A percentile compares a stretch with the other conserved stretches of the same genome.
Evolutionary conservation across 2,113 vertebrate species (phyloP).

Genomic region (Canis aureus): DNA sequence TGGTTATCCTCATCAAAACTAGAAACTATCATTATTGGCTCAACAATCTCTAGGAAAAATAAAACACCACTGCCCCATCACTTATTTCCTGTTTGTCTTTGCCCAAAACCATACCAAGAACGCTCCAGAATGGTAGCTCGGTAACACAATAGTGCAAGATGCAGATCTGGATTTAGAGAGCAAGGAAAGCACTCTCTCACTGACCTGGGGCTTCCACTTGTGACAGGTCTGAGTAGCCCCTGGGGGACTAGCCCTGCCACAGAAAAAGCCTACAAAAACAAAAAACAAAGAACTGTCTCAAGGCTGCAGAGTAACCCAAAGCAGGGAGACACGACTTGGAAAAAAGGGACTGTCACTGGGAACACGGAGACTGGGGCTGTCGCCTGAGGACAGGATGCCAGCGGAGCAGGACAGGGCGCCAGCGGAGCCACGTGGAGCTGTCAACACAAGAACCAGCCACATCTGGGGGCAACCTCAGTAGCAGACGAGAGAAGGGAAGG

Average conservation of each 20-base stretch:
- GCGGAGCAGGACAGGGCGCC: neutral
- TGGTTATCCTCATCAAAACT: neutral
- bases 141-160: neutral
- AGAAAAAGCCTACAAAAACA: neutral
- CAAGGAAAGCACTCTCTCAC: neutral
- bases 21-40: neutral
- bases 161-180: neutral
- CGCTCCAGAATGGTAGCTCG: neutral
- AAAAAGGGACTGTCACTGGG: neutral
- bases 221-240: neutral
- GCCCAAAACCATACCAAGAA: neutral
- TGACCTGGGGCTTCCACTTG: neutral
- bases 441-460: neutral
- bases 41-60: neutral
- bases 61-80: neutral
- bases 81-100: neutral
- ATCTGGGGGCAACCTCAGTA: neutral
- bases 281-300: neutral
- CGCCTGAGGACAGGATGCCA: neutral
- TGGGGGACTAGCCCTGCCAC: neutral
- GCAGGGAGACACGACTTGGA: neutral
- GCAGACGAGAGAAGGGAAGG: neutral
- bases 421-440: neutral
- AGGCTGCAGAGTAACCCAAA: neutral
- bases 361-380: accelerated